phyloP scores from a whole-genome alignment of 2,888 invertebrate genomes.

The Crematogaster levior region DNA sequence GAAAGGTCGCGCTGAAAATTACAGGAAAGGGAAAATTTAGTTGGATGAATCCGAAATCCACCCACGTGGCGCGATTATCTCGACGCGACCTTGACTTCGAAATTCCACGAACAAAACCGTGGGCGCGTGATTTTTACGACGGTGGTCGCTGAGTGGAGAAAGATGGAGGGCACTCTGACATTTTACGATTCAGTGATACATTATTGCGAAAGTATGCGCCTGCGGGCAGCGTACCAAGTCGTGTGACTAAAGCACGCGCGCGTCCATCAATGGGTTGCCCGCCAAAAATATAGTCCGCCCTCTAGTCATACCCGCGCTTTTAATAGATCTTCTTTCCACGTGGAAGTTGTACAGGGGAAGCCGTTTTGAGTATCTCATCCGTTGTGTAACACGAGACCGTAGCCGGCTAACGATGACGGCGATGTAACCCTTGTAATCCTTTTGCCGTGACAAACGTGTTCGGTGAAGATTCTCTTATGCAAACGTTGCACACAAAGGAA shows the following conservation, averaged over 20 bases:
- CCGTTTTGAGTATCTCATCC: constrained; percentile 17
- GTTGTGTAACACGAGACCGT: constrained; percentile 42
- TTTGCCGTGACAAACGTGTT: neutral
- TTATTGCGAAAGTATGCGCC: constrained; percentile 65
- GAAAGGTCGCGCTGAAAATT: constrained; percentile 15
- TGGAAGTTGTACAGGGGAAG: neutral
- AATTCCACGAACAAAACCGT: constrained; percentile 1
- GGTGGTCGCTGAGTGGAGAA: neutral
- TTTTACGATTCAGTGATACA: constrained; percentile 67
- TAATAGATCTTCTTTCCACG: constrained; percentile 48
- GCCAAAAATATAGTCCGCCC: constrained; percentile 62
- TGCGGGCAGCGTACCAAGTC: constrained; percentile 71
- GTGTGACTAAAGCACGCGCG: constrained; percentile 65
- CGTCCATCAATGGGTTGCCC: constrained; percentile 65
- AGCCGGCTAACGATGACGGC: constrained; percentile 36
- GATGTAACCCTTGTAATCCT: constrained; percentile 45
- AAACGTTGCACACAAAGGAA: neutral
- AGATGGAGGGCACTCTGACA: constrained; percentile 61
- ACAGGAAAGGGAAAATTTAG: neutral
- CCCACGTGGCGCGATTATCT: neutral
- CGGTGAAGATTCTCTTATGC: neutral
- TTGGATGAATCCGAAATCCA: neutral
- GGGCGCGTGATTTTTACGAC: constrained; percentile 34
- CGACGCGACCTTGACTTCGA: constrained; percentile 23
- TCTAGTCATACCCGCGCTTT: constrained; percentile 33